phyloP scores from a whole-genome alignment of 2,113 vertebrate genomes.

The Labrus mixtus region DNA sequence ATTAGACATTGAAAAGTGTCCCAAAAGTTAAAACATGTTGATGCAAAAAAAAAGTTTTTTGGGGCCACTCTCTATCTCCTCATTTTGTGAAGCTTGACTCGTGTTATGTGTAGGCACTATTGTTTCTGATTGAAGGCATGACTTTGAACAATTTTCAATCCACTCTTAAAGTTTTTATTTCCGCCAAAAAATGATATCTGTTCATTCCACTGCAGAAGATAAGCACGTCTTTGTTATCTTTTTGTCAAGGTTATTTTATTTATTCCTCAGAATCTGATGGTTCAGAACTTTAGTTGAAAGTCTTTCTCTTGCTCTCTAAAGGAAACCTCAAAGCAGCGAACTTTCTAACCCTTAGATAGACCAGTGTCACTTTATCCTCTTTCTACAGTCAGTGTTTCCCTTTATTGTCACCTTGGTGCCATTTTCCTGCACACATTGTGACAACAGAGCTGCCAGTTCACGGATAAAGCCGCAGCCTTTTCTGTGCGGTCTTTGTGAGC shows the following conservation, averaged over 20 bases:
- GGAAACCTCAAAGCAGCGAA: constrained; percentile 10
- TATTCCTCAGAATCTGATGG: not conserved
- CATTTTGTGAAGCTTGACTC: not conserved
- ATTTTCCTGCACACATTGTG: constrained; percentile 22
- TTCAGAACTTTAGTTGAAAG: too few species aligned
- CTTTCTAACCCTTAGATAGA: constrained; percentile 2
- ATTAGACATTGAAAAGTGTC: too few species aligned
- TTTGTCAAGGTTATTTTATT: not conserved
- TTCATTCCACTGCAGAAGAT: not conserved
- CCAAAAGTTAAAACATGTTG: too few species aligned
- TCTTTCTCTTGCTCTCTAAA: not conserved
- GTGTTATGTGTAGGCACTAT: not conserved
- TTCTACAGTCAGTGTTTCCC: constrained; percentile 17
- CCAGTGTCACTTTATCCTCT: constrained; percentile 13
- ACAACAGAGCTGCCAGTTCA: constrained; percentile 32
- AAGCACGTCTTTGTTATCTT: not conserved
- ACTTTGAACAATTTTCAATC: not conserved
- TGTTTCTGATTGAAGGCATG: not conserved
- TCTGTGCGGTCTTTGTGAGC: constrained; percentile 14
- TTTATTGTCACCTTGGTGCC: constrained; percentile 13
- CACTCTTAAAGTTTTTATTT: not conserved
- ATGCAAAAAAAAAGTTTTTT: too few species aligned
- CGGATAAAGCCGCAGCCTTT: constrained; percentile 1
- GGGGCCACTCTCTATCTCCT: not conserved
- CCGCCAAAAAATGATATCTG: too few species aligned